Conservation (phyloP, 2,797 vertebrate genomes). For the Lagodon rhomboides region DNA sequence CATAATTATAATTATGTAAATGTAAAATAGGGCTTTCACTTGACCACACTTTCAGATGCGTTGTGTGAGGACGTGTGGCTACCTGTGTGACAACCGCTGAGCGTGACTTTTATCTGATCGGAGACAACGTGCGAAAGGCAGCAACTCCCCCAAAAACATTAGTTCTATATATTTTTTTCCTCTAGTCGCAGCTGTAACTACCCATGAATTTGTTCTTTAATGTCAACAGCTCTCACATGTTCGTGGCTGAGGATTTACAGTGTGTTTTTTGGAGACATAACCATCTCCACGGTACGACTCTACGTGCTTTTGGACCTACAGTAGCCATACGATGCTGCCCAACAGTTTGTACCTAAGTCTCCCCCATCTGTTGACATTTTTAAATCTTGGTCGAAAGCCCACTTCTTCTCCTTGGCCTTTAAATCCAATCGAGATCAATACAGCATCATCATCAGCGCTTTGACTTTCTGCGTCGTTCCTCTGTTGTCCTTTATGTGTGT, state of each 20-base stretch:
- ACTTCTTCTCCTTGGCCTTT: conserved; percentile 60
- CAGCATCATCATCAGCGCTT: conserved; percentile 50
- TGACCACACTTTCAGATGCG: no score
- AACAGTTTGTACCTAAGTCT: conserved; percentile 43
- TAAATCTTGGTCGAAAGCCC: conserved; percentile 48
- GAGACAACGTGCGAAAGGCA: not conserved
- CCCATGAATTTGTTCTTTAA: not conserved
- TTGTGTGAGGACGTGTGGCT: not conserved
- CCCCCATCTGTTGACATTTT: conserved; percentile 55
- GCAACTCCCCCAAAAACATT: not conserved
- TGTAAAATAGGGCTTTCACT: not conserved
- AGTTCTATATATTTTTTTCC: not conserved
- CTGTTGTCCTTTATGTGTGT: conserved; percentile 27
- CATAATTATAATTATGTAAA: not conserved
- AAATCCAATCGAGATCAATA: conserved; percentile 65
- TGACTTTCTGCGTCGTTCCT: conserved; percentile 33
- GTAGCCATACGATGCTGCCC: not conserved
- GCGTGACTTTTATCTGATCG: not conserved
- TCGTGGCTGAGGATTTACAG: conserved; percentile 13
- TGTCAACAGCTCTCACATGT: not conserved
- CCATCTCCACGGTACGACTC: not conserved
- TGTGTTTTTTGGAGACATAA: not conserved
- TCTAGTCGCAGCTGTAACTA: conserved; percentile 5
- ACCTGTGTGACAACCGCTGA: not conserved
- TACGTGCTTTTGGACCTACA: not conserved